Evolutionary conservation across 2,797 vertebrate genomes (phyloP), one percentile per base, ranked within the genome.

Genomic region (Typhlichthys eigenmanni): DNA sequence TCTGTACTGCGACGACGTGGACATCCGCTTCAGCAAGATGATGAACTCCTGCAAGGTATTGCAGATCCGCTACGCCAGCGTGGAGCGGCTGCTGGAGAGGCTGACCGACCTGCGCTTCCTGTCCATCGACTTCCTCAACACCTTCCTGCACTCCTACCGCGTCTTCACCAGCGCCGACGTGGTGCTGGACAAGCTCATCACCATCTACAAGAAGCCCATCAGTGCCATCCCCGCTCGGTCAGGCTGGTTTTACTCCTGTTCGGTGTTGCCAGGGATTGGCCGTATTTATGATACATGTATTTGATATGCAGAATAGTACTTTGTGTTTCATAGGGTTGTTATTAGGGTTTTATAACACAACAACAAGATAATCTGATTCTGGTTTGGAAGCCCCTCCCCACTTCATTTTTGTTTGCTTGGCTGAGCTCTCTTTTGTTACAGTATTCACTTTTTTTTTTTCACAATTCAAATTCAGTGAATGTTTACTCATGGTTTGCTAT

Each of bases 21-120:
- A 99, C 92, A 98, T 99, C 66, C 95, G 97, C 88, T 99, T 98
- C 92, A 98, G 97, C 86, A 98, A 98, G 88, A 98, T 97, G 91
- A 97, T 98, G 96, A 98, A 99, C 89, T 98, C 96, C 29, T 98
- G 97, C 91, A 98, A 98, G 87, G 97, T 98, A 76, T 94, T 98
- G 78, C 97, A 98, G 94, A 98, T 99, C 86, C 97, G 97, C 72
- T 98, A 98, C 1, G 97, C 97, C 66, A 99, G 96, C 0, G 97
- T 99, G 84, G 96, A 95, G 13, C 92, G 97, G 2, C 85, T 99
- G 69, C 82, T 99, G 86, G 96, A 98, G 90, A 80, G 97, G 68
- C 92, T 99, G 83, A 99, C 96, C 0, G 97, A 98, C 90, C 83
- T 98, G 84, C 93, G 97, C 46, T 98, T 98, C 91, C 95, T 99